Conservation (phyloP, 2,797 vertebrate species). For the Simalia tracyae region DNA sequence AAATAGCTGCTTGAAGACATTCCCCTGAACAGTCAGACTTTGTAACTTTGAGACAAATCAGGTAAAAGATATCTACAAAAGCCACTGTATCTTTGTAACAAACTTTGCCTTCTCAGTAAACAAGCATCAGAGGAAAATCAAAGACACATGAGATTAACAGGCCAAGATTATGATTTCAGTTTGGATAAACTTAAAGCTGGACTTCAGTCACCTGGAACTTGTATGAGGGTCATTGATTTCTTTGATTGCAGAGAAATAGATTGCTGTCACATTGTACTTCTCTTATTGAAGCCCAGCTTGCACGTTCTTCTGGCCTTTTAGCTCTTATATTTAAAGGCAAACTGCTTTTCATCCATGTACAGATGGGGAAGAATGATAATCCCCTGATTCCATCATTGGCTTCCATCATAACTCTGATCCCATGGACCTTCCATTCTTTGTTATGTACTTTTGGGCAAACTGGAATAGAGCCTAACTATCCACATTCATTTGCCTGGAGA, state of each 20-base stretch:
- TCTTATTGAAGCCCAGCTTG: background rate
- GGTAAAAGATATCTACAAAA: conserved; percentile 54
- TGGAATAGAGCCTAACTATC: background rate
- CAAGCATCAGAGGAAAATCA: conserved; percentile 25
- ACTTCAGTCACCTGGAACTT: background rate
- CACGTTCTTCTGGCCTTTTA: background rate
- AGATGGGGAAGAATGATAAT: background rate
- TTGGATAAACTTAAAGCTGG: conserved; percentile 5
- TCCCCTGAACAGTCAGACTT: conserved; percentile 66
- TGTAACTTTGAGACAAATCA: conserved; percentile 63
- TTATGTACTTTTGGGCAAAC: background rate
- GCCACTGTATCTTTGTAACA: conserved; percentile 27
- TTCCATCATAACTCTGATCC: background rate
- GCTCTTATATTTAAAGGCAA: background rate
- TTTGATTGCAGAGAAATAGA: conserved; percentile 1
- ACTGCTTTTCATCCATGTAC: background rate
- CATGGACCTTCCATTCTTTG: background rate
- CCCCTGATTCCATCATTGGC: background rate
- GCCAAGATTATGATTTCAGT: conserved; percentile 30
- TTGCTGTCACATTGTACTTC: background rate
- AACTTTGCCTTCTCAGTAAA: background rate
- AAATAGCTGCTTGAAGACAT: conserved; percentile 69
- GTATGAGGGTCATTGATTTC: background rate
- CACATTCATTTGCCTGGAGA: too few species aligned
- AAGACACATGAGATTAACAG: conserved; percentile 13